phyloP scores from a whole-genome alignment of 2,797 vertebrate genomes.

The Sebastes taczanowskii region DNA sequence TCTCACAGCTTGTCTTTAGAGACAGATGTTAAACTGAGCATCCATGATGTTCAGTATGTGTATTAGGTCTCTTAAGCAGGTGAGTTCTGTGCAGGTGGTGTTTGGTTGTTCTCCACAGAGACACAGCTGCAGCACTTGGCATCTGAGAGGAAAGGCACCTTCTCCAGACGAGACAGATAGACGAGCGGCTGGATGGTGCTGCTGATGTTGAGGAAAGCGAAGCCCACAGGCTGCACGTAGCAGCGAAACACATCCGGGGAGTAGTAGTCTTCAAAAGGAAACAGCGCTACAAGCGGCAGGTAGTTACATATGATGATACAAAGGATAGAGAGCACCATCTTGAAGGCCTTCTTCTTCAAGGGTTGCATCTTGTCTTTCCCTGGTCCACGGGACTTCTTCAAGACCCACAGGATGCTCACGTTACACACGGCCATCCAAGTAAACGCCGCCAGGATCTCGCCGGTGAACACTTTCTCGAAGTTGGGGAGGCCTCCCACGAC shows the following conservation, averaged over 20 bases:
- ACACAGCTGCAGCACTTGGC: conserved; percentile 42
- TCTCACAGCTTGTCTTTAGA: neutral
- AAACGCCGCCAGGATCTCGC: conserved; percentile 76
- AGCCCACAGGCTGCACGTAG: conserved; percentile 80
- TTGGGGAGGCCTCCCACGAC: conserved; percentile 70
- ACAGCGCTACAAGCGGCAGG: conserved; percentile 79
- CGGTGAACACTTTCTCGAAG: conserved; percentile 82
- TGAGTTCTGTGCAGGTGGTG: neutral
- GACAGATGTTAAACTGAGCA: neutral
- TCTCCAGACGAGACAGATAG: conserved; percentile 80
- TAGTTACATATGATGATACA: conserved; percentile 81
- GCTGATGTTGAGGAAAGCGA: conserved; percentile 82
- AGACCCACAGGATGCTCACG: conserved; percentile 73
- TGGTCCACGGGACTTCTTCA: conserved; percentile 72
- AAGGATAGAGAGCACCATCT: conserved; percentile 80
- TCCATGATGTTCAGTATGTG: neutral
- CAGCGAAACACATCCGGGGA: conserved; percentile 74
- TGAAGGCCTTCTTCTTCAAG: conserved; percentile 85
- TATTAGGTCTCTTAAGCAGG: neutral
- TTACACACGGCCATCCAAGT: conserved; percentile 82
- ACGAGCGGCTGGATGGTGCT: conserved; percentile 83
- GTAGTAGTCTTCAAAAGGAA: conserved; percentile 82
- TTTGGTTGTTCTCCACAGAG: conserved; percentile 2
- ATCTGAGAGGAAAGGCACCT: conserved; percentile 72
- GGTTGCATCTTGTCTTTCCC: conserved; percentile 85